These are phyloP conservation scores for Plecotus auritus DNA, from an alignment of 2,113 vertebrate species.

Conservation along the genomic window DNA sequence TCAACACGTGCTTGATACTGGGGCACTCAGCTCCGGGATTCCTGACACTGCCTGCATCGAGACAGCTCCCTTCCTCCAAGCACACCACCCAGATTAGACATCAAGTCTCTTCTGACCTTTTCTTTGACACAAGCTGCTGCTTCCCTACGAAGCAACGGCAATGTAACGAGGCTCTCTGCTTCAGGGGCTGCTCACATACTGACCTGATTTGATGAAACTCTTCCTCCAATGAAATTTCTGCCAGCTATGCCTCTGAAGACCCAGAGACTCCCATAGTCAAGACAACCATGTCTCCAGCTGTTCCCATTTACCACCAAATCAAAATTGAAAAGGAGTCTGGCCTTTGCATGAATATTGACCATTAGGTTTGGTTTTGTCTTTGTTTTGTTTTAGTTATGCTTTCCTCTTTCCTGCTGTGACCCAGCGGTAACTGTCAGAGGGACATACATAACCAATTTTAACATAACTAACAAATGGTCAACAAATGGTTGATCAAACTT, in stretches of 20 bases:
- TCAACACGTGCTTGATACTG: neutral
- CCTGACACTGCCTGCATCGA: neutral
- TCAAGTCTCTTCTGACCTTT: neutral
- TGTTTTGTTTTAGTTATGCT: neutral
- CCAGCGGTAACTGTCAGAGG: neutral
- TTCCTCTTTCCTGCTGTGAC: neutral
- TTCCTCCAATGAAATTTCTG: neutral
- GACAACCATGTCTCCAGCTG: neutral
- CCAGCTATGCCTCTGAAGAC: neutral
- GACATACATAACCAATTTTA: neutral
- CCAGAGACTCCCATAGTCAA: neutral
- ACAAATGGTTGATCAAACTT: neutral
- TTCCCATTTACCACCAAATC: neutral
- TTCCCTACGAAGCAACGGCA: neutral
- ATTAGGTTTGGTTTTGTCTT: neutral
- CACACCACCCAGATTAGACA: neutral
- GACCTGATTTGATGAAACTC: neutral
- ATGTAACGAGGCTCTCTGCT: neutral
- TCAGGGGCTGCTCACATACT: neutral
- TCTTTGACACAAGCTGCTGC: neutral
- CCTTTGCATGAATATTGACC: neutral
- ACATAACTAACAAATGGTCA: neutral
- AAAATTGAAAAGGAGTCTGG: neutral
- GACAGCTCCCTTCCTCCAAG: neutral
- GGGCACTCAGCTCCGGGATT: neutral